phyloP scores from a whole-genome alignment of 2,888 invertebrate genomes.

The Synanthedon andrenaeformis region DNA sequence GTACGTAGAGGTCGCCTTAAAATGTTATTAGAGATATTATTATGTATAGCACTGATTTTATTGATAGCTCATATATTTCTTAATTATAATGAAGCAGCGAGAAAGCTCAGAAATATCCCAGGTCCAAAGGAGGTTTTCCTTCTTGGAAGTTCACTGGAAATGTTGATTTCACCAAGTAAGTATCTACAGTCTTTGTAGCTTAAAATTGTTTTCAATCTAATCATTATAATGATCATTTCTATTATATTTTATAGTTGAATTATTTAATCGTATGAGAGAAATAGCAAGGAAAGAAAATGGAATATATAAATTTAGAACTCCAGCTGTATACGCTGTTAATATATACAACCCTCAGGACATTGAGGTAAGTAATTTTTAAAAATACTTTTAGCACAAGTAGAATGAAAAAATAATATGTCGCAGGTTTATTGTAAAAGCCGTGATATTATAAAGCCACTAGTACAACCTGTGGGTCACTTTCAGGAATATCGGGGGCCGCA shows the following conservation, averaged over 20 bases:
- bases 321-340: conserved; percentile 22
- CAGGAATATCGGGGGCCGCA: no score
- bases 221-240: background rate
- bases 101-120: conserved; percentile 25
- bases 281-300: conserved; percentile 22
- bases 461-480: no score
- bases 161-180: conserved; percentile 21
- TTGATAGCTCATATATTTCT: conserved; percentile 3
- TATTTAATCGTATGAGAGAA: conserved; percentile 26
- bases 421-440: no score
- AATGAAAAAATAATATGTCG: no score
- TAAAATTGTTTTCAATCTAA: background rate
- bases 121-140: conserved; percentile 19
- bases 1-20: background rate
- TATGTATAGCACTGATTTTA: background rate
- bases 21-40: background rate
- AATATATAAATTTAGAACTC: conserved; percentile 31
- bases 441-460: no score
- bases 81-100: conserved; percentile 18
- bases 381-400: no score
- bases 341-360: conserved; percentile 46
- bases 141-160: conserved; percentile 11
- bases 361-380: conserved; percentile 20
- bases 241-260: conserved; percentile 19
- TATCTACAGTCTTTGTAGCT: background rate